Evolutionary conservation across 2,113 vertebrate genomes (phyloP).

Genomic region (Cinclus cinclus): DNA sequence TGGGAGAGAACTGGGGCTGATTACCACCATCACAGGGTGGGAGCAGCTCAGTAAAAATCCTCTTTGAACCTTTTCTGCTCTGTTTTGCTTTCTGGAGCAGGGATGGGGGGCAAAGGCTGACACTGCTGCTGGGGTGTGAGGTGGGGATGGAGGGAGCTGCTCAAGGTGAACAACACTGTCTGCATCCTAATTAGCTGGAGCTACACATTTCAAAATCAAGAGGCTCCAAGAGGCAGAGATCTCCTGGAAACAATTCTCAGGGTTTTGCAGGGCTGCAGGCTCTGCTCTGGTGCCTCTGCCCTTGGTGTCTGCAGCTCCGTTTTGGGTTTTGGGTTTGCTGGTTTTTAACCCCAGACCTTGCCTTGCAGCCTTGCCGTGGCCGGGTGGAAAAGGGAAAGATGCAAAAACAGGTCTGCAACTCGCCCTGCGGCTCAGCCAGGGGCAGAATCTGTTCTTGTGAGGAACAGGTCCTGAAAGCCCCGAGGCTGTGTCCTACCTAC

Average conservation of each 20-base stretch:
- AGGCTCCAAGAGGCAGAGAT: neutral
- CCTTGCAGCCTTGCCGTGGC: neutral
- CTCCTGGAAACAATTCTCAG: neutral
- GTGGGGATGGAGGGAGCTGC: neutral
- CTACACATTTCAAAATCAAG: neutral
- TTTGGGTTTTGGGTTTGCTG: neutral
- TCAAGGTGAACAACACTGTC: constrained; percentile 20
- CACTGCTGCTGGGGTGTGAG: neutral
- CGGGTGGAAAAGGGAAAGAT: neutral
- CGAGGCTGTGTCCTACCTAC: neutral
- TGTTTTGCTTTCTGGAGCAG: neutral
- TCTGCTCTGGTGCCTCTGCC: neutral
- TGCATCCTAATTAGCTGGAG: constrained; percentile 30
- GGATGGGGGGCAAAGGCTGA: neutral
- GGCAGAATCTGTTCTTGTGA: neutral
- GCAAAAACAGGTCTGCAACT: neutral
- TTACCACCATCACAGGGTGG: neutral
- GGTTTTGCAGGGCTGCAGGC: neutral
- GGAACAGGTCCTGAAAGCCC: neutral
- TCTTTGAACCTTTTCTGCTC: neutral
- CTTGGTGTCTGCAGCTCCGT: neutral
- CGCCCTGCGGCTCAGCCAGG: neutral
- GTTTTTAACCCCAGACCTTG: neutral
- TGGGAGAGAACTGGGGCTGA: neutral
- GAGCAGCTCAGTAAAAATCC: neutral